Evolutionary conservation across 2,888 invertebrate genomes (phyloP), one percentile per base, ranked within the genome.

Genomic region (Callyntrura sp.): DNA sequence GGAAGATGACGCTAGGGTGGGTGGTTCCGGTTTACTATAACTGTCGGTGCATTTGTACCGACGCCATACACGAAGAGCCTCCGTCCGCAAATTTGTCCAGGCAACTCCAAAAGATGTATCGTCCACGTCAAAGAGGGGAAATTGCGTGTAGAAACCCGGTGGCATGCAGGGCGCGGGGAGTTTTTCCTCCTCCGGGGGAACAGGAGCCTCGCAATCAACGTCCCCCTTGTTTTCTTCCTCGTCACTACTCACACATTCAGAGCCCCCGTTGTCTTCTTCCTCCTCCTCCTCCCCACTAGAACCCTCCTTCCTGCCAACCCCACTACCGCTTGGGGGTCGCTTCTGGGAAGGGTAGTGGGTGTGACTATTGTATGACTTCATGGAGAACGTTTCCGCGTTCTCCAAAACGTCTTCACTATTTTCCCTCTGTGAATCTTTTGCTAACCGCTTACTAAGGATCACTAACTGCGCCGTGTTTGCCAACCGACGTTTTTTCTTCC

Each of bases 151-250:
- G 95, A 98, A 98, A 90, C 96, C 96, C 93, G 98, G 98, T 87
- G 98, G 98, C 94, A 97, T 98, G 95, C 99, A 99, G 94, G 99
- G 98, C 55, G 98, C 97, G 70, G 99, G 99, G 94, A 97, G 97
- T 93, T 97, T 97, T 45, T 95, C 90, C 88, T 93, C 91, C 85
- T 93, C 91, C 35, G n/a, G n/a, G n/a, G n/a, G n/a, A n/a, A n/a
- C n/a, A n/a, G n/a, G n/a, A n/a, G n/a, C n/a, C n/a, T n/a, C n/a
- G n/a, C n/a, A n/a, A n/a, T n/a, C n/a, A n/a, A n/a, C n/a, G n/a
- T n/a, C n/a, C n/a, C n/a, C n/a, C n/a, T n/a, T n/a, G n/a, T n/a
- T n/a, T n/a, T 93, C 93, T 51, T 90, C 85, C 28, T n/a, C n/a
- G n/a, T n/a, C n/a, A n/a, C n/a, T n/a, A n/a, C n/a, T n/a, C n/a